Base-by-base conservation (phyloP, 2,888 invertebrate genomes). In the Cyaniris semiargus region DNA sequence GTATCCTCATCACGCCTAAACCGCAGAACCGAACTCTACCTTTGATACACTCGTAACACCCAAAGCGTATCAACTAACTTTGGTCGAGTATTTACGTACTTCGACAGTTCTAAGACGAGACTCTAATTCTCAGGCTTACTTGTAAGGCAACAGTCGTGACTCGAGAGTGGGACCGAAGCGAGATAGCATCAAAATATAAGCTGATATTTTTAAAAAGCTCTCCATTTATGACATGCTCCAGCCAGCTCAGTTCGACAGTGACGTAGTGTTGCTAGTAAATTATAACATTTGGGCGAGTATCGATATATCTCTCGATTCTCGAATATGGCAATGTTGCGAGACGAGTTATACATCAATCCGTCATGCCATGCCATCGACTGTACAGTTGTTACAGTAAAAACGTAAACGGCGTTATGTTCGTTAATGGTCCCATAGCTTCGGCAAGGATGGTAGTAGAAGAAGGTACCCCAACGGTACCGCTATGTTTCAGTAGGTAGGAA, bases 261-360 rank as follows among this genome's bases (percentile, higher is more conserved):
- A 74, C 74, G 27, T 53, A 74, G 74, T 74, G 74, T 74, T 27
- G 74, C 74, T 27, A 74, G 74, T 74, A 74, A 74, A 74, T 74
- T 74, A 27, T 74, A 74, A 74, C 74, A 74, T 74, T 53, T 74
- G 74, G 74, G 44, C 53, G 15, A 48, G 74, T 74, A 53, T 74
- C 53, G 53, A 53, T 74, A 74, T 74, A 74, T 74, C 74, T 74
- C 53, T 74, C 74, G 27, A 53, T 53, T 74, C 53, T 74, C 74
- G 27, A 53, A 74, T 74, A 74, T 74, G 74, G 74, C 74, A 74
- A 74, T 53, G 74, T 74, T 74, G 74, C 48, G 53, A 74, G 44
- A 74, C 44, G 74, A 74, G 74, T 53, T 74, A 74, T 27, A 27
- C 48, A 53, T 48, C 48, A 53, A 74, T 53, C 74, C 27, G 74